Conservation (phyloP, 2,888 invertebrate genomes). For the Eupithecia pulchellata region DNA sequence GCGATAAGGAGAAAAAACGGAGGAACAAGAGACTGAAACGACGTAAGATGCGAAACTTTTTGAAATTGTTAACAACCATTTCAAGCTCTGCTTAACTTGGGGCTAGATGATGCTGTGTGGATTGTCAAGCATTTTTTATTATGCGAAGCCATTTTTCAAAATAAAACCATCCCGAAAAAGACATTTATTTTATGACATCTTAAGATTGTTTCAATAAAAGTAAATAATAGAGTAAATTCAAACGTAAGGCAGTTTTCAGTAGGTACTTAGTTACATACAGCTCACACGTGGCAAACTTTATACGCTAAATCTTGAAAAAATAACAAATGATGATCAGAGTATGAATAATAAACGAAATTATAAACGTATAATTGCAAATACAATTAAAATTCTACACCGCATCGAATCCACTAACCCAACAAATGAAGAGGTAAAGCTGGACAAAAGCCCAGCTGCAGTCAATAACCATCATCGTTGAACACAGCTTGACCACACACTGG, state of each 20-base stretch:
- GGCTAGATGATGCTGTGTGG: too few relatives aligned
- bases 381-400: not conserved
- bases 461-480: constrained; percentile 31
- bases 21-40: not conserved
- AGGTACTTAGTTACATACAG: not conserved
- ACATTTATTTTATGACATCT: not conserved
- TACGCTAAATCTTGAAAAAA: not conserved
- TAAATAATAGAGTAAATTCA: not conserved
- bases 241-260: not conserved
- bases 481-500: constrained; percentile 41
- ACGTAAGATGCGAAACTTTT: not conserved
- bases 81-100: too few relatives aligned
- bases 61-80: not conserved
- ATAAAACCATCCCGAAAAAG: not conserved
- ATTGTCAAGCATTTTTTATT: too few relatives aligned
- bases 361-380: not conserved
- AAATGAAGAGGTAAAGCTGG: constrained; percentile 2
- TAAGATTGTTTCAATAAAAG: not conserved
- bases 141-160: not conserved
- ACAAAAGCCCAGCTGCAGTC: constrained; percentile 24
- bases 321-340: not conserved
- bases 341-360: not conserved
- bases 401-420: constrained; percentile 5
- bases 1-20: not conserved
- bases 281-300: not conserved